Evolutionary conservation across 2,113 vertebrate species (phyloP), one percentile per base, ranked within the genome.

Genomic region (Rousettus leschenaultii): DNA sequence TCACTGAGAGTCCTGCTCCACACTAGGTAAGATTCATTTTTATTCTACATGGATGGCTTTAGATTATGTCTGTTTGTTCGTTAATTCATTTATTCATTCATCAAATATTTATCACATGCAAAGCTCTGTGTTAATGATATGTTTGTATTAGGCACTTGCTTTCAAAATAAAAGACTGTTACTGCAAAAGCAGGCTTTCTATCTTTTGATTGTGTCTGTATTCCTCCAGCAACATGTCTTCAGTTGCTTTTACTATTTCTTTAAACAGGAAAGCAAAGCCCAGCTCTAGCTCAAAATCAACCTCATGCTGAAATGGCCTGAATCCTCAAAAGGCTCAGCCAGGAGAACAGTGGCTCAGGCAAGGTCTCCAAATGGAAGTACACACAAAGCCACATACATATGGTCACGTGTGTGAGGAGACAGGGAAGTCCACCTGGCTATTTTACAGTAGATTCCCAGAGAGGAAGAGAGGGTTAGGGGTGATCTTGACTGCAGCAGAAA

Each of bases 61-160:
- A 86, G 51, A 86, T 63, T 71, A 35, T 73, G 68, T 92, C 89
- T 96, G n/a, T 78, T 87, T 79, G 53, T 75, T 22, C 22, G 6
- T 48, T 86, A 33, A 33, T 79, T 97, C 79, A 48, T 93, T 89
- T 85, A 66, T 61, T 59, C 73, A 89, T 45, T 86, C 75, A 79
- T 82, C 21, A 59, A 66, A 95, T 94, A 77, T 87, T 88, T 86
- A 95, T 95, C 13, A 30, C 33, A 33, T 87, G 75, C 43, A 92
- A 94, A 96, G 38, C 71, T 88, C 75, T 84, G 40, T 74, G 28
- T 55, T 40, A 59, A 53, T 45, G 55, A 78, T 35, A 18, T 5
- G 51, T 35, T 74, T 96, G 92, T 95, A 77, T 83, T 85, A 88
- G 71, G 59, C 26, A 55, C 71, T 78, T 89, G 51, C 22, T 80